Evolutionary conservation across 2,113 vertebrate species (phyloP), one percentile per base, ranked within the genome.

Genomic region (Tricholaema leucomelas): DNA sequence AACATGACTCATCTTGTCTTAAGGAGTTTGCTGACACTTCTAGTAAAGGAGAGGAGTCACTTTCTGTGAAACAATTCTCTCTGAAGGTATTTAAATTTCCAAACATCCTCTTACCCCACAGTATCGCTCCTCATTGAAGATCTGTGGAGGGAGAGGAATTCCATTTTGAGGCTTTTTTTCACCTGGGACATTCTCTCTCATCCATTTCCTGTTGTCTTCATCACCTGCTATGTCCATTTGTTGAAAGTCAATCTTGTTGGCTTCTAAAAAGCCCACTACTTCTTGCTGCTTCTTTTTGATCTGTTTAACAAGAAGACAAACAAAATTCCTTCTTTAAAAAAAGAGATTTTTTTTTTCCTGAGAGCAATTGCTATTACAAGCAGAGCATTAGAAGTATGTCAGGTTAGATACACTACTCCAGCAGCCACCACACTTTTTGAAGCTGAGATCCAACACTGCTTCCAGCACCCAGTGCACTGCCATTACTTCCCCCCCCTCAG

Each of bases 271-370:
- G 60, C 98, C 99, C 23, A 99, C 97, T 42, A 99, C 99, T 97
- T 99, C 99, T 91, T 99, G 99, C 92, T 99, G 99, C 85, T 99
- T 99, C 97, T 99, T 99, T 96, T 99, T 99, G 95, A 99, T 99
- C 99, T 99, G 95, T 35, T 67, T 66, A 78, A 70, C 61, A 88
- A 71, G 42, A 40, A 84, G 36, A 50, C 80, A 33, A 78, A n/a
- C 24, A 52, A 33, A 64, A 80, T 25, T 76, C 5, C 27, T 69
- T 12, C 31, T 75, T 86, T 60, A 67, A 58, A 87, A 83, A 33
- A 14, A 48, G 52, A 52, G 28, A 2, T 1, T 2, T 50, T 73
- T 2, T 1, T 2, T 55, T 80, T 81, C 20, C 54, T n/a, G 19
- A 65, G 75, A 79, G 25, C 21, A 38, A 38, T 24, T n/a, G 28